These are phyloP conservation scores for Vanacampus margaritifer DNA, from an alignment of 2,113 vertebrate genomes.

Conservation along the genomic window DNA sequence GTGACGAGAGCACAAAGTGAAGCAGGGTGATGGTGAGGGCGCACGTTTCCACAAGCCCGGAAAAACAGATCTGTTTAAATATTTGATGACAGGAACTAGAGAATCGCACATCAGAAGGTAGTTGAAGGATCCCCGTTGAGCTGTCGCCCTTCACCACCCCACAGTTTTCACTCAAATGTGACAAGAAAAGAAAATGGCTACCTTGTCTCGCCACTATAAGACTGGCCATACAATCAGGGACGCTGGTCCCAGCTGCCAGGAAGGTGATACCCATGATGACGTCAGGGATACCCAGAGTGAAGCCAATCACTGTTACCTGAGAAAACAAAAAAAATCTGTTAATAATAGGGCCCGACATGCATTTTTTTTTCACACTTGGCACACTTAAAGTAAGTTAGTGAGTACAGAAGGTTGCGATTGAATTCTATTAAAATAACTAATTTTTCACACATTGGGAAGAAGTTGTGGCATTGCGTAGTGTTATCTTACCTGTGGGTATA, in stretches of 20 bases:
- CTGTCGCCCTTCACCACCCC: conserved; percentile 10
- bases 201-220: conserved; percentile 96
- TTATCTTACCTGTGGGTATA: too few species aligned
- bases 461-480: too few species aligned
- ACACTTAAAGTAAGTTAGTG: too few species aligned
- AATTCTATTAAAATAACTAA: too few species aligned
- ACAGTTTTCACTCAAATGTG: background rate
- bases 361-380: background rate
- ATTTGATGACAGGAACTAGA: conserved; percentile 50
- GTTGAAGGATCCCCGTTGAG: conserved; percentile 19
- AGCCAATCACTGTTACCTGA: conserved; percentile 96
- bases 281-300: conserved; percentile 92
- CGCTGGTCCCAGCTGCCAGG: conserved; percentile 94
- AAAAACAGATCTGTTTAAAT: conserved; percentile 33
- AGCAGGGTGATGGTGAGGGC: background rate
- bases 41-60: background rate
- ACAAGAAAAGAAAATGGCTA: conserved; percentile 35
- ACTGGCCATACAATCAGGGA: conserved; percentile 98
- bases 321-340: background rate
- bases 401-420: too few species aligned
- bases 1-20: background rate
- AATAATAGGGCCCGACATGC: too few species aligned
- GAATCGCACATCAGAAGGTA: conserved; percentile 48
- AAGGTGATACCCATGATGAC: conserved; percentile 99
- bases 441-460: too few species aligned